Evolutionary conservation across 2,113 vertebrate genomes (phyloP), one percentile per base, ranked within the genome.

Genomic region (Hiodon tergisus): DNA sequence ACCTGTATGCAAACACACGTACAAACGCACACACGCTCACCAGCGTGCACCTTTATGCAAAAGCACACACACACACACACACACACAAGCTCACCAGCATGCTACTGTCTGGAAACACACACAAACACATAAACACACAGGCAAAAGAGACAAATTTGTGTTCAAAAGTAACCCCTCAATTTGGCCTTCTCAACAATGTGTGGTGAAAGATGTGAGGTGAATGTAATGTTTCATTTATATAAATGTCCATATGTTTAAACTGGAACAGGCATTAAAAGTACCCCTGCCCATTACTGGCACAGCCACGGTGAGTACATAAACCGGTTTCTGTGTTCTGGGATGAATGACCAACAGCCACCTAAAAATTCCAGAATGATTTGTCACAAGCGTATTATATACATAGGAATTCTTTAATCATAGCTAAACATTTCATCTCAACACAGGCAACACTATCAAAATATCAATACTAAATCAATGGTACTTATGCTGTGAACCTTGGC

Each of bases 221-320:
- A 76, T 86, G 79, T 78, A 77, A 74, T 84, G 73, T 80, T 76
- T 80, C 81, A 85, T 84, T 86, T 81, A 86, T 80, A 74, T 85
- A 80, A 85, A 87, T 78, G 63, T 79, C 73, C 82, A 68, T 75
- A 79, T 88, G 88, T 72, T 87, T 87, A 84, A 83, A 89, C 85
- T 85, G 83, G 80, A 84, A 84, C 81, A 85, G 87, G 87, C 84
- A 85, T 88, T 86, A 81, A 80, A 86, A 86, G 88, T 86, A 86
- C 77, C 79, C 48, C 77, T 67, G 84, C 82, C 89, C 87, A 85
- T 87, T 16, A 47, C 48, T 54, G 75, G 88, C 88, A 31, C 87
- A 89, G 78, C 76, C 84, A 82, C 83, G 84, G 82, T 75, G 74
- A 75, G 50, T 78, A 83, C 80, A 82, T 69, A 74, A 77, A 79